Conservation (phyloP, 1,140 invertebrate species). For the Megalonaias nervosa region DNA sequence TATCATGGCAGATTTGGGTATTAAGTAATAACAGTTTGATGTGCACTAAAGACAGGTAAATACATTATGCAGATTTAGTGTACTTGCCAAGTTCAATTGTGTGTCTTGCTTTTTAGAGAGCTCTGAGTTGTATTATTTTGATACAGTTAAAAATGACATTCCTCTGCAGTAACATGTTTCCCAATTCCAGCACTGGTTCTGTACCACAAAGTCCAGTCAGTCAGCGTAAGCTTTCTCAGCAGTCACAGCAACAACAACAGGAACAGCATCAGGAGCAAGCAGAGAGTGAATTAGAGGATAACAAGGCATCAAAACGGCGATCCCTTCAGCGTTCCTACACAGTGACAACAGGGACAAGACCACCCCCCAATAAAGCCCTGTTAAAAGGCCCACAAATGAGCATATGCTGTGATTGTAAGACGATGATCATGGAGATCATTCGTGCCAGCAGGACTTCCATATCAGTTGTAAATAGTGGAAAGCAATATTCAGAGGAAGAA, state of each 20-base stretch:
- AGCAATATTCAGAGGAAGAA: too few relatives aligned
- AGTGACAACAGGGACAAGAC: conserved; percentile 56
- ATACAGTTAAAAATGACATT: too few relatives aligned
- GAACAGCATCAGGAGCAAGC: not conserved
- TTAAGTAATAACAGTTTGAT: too few relatives aligned
- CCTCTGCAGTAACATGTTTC: not conserved
- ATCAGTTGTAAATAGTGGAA: conserved; percentile 25
- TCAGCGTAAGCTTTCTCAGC: conserved; percentile 18
- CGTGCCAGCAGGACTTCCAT: conserved; percentile 70
- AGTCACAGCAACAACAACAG: conserved; percentile 21
- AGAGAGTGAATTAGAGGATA: conserved; percentile 6
- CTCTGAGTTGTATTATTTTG: too few relatives aligned
- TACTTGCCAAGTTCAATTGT: not conserved
- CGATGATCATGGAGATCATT: conserved; percentile 94
- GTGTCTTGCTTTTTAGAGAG: too few relatives aligned
- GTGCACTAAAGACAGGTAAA: too few relatives aligned
- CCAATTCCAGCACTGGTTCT: conserved; percentile 58
- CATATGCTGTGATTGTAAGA: conserved; percentile 94
- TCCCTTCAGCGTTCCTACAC: conserved; percentile 68
- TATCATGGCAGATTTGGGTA: too few relatives aligned
- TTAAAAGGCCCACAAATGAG: conserved; percentile 85
- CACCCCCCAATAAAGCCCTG: conserved; percentile 53
- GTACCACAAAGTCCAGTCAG: conserved; percentile 50
- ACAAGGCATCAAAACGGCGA: conserved; percentile 44
- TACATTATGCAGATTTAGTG: not conserved